These are phyloP conservation scores for Timema podura DNA, from an alignment of 2,888 invertebrate species.

Conservation along the genomic window DNA sequence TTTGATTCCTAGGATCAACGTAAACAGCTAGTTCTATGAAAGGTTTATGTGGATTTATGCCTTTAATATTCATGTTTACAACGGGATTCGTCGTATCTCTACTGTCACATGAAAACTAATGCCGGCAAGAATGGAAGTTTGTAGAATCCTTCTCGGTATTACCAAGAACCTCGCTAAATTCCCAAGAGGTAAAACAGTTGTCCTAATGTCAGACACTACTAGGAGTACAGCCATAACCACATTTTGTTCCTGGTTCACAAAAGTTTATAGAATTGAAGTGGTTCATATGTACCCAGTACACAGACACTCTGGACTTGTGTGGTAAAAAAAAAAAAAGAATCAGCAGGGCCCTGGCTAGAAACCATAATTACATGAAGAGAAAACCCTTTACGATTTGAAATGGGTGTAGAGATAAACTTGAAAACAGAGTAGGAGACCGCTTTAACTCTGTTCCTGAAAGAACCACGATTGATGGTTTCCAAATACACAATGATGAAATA, in stretches of 20 bases:
- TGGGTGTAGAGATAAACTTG: too few relatives aligned
- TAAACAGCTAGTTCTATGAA: constrained; percentile 5
- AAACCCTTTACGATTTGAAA: not conserved
- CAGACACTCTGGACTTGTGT: constrained; percentile 2
- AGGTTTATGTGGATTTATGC: constrained; percentile 8
- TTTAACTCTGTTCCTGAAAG: too few relatives aligned
- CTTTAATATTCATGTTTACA: constrained; percentile 6
- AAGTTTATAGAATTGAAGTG: not conserved
- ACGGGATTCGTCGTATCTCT: not conserved
- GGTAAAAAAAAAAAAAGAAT: constrained; percentile 8
- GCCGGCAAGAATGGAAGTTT: not conserved
- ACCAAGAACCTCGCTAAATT: not conserved
- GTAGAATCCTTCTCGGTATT: constrained; percentile 6
- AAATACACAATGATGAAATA: constrained; percentile 9
- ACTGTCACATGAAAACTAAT: constrained; percentile 1
- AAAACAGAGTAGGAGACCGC: too few relatives aligned
- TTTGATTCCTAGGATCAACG: not conserved
- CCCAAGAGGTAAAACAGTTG: not conserved
- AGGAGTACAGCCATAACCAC: not conserved
- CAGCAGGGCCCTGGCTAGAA: too few relatives aligned
- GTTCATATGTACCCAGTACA: not conserved
- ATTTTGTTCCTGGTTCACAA: constrained; percentile 2
- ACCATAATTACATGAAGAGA: too few relatives aligned
- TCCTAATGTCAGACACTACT: not conserved
- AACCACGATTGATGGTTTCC: not conserved